A percentile compares a stretch with the other conserved stretches of the same genome.
phyloP scores from a whole-genome alignment of 1,140 invertebrate species.

The Cydia pomonella region DNA sequence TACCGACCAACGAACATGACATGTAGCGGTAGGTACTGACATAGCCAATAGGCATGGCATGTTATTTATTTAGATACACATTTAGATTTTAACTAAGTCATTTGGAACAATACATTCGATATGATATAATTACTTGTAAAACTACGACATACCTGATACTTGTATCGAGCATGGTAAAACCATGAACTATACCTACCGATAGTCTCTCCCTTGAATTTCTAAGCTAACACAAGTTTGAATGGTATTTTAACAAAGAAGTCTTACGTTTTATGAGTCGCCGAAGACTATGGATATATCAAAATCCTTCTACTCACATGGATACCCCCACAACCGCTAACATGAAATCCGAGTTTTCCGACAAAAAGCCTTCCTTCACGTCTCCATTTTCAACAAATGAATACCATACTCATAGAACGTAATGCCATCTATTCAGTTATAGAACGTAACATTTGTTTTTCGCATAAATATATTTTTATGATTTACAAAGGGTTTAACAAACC shows the following conservation, averaged over 20 bases:
- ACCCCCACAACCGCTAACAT: constrained; percentile 67
- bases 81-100: not conserved
- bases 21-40: constrained; percentile 27
- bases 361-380: constrained; percentile 72
- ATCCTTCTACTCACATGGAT: constrained; percentile 60
- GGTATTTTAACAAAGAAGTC: constrained; percentile 46
- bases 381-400: constrained; percentile 80
- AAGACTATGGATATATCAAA: constrained; percentile 60
- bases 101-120: not conserved
- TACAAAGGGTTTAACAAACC: not conserved
- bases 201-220: constrained; percentile 80
- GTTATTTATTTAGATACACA: not conserved
- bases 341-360: constrained; percentile 70
- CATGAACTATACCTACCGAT: constrained; percentile 56
- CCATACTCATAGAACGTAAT: constrained; percentile 43
- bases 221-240: constrained; percentile 51
- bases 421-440: constrained; percentile 38
- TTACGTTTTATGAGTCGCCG: constrained; percentile 47
- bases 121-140: constrained; percentile 2
- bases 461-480: not conserved
- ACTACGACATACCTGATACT: constrained; percentile 13
- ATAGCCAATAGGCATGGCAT: not conserved
- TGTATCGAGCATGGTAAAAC: constrained; percentile 56
- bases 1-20: constrained; percentile 19
- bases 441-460: constrained; percentile 36